phyloP scores from a whole-genome alignment of 92 coral and sea anemone genomes.

The Paragorgia papillata region DNA sequence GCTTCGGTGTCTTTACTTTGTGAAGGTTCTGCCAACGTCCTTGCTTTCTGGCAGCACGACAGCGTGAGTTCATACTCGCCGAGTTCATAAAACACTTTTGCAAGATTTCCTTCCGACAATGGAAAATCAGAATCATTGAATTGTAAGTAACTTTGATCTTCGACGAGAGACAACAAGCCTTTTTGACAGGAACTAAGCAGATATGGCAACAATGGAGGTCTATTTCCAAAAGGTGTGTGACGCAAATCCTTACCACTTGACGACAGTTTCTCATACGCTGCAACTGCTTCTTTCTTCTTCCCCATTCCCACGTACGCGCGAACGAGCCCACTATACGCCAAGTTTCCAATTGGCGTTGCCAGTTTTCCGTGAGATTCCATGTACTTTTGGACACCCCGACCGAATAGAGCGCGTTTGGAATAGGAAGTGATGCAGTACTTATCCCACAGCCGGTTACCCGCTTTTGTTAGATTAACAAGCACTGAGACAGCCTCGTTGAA shows the following conservation, averaged over 20 bases:
- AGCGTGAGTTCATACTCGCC: conserved; percentile 5
- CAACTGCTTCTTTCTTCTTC: conserved; percentile 15
- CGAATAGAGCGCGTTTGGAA: conserved; percentile 1
- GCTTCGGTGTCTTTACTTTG: background rate
- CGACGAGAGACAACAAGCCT: conserved; percentile 20
- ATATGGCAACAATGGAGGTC: conserved; percentile 14
- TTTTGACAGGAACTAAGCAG: conserved; percentile 6
- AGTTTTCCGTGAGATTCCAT: conserved; percentile 18
- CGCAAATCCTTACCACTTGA: background rate
- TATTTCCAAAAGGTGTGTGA: background rate
- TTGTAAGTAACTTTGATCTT: background rate
- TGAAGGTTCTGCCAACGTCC: background rate
- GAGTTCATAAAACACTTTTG: conserved; percentile 11
- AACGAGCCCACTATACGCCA: conserved; percentile 1
- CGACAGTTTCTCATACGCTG: conserved; percentile 17
- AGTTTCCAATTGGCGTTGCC: background rate
- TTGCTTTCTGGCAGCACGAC: background rate
- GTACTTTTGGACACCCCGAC: conserved; percentile 2
- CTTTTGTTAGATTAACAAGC: background rate
- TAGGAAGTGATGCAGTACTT: background rate
- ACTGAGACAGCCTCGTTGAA: conserved; percentile 1
- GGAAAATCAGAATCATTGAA: conserved; percentile 1
- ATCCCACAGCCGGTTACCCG: conserved; percentile 1
- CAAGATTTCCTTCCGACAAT: background rate
- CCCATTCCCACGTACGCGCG: conserved; percentile 21